These are phyloP conservation scores for Nothocercus nigrocapillus DNA, from an alignment of 2,113 vertebrate species.

Conservation along the genomic window DNA sequence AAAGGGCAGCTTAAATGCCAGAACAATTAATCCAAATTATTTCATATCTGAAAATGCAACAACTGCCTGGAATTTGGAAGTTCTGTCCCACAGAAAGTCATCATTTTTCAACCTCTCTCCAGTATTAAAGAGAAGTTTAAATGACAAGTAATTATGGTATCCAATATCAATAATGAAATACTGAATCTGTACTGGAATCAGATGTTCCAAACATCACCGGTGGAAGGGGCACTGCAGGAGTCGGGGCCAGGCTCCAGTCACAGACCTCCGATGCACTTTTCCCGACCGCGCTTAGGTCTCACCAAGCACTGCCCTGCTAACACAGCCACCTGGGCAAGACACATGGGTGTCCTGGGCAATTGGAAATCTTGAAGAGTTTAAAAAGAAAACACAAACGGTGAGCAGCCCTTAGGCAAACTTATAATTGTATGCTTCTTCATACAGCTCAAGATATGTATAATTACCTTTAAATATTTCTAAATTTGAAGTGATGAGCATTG, in stretches of 20 bases:
- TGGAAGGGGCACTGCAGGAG: neutral
- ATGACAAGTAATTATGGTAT: neutral
- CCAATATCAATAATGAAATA: constrained; percentile 3
- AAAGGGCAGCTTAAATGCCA: neutral
- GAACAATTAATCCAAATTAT: constrained; percentile 3
- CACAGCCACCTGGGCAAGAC: neutral
- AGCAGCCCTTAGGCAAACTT: neutral
- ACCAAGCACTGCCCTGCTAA: neutral
- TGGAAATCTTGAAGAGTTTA: neutral
- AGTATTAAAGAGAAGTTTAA: neutral
- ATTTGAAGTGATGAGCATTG: neutral
- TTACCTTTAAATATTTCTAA: neutral
- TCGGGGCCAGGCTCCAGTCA: neutral
- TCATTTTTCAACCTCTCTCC: neutral
- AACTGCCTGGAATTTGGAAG: neutral
- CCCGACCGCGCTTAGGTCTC: neutral
- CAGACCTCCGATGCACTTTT: neutral
- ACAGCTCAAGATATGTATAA: neutral
- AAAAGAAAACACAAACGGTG: neutral
- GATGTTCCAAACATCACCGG: neutral
- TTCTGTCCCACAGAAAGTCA: neutral
- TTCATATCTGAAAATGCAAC: neutral
- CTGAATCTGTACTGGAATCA: neutral
- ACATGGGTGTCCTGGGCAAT: accelerated
- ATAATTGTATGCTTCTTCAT: neutral